Evolutionary conservation across 1,140 invertebrate species (phyloP).

Genomic region (Drosophila saltans): DNA sequence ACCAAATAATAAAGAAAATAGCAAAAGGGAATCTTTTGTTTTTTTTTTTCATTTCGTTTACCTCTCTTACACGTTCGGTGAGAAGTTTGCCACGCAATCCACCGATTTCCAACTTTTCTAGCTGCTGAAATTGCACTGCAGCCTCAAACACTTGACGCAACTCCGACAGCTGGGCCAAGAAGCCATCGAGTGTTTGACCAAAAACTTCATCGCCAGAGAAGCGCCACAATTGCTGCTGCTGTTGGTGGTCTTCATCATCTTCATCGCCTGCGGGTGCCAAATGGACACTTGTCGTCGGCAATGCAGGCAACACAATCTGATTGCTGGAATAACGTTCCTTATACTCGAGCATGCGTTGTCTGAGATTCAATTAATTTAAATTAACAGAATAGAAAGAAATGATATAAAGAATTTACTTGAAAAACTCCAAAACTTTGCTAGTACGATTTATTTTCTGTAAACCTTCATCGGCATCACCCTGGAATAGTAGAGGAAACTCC

Average conservation of each 20-base stretch:
- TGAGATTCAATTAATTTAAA: constrained; percentile 1
- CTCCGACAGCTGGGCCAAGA: constrained; percentile 85
- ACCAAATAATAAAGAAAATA: background rate
- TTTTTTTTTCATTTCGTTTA: constrained; percentile 54
- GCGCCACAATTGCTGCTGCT: constrained; percentile 85
- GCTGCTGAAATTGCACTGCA: constrained; percentile 90
- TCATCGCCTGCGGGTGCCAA: constrained; percentile 52
- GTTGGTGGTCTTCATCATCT: background rate
- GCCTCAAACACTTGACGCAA: constrained; percentile 88
- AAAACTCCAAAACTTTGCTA: constrained; percentile 65
- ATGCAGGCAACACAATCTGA: constrained; percentile 82
- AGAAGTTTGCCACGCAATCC: constrained; percentile 89
- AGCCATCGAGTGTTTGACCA: constrained; percentile 86
- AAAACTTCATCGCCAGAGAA: constrained; percentile 89
- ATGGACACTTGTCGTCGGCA: constrained; percentile 28
- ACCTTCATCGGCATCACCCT: constrained; percentile 85
- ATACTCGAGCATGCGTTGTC: constrained; percentile 61
- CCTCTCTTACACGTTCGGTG: constrained; percentile 84
- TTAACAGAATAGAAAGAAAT: background rate
- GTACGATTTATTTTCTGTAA: constrained; percentile 72
- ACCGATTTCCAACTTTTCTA: constrained; percentile 92
- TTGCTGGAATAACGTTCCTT: constrained; percentile 83
- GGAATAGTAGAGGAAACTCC: constrained; percentile 86
- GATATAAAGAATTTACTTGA: constrained; percentile 50
- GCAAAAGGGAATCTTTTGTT: background rate